Percentiles rank a stretch among this genome's conserved stretches.
phyloP scores from a whole-genome alignment of 2,888 invertebrate species.

The Callyntrura sp. region DNA sequence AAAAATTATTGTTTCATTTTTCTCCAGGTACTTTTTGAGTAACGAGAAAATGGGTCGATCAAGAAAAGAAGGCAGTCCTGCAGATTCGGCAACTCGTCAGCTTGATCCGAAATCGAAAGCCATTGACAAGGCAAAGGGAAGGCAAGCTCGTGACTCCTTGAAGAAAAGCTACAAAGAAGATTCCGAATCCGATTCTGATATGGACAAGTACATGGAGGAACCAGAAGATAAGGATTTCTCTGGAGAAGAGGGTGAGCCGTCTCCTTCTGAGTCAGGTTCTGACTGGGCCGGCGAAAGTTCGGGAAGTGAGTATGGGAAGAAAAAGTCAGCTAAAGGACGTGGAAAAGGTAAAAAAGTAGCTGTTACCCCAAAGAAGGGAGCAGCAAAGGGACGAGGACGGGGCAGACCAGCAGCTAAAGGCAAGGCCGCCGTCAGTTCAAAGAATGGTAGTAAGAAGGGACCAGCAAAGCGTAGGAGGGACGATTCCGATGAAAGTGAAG shows the following conservation, averaged over 20 bases:
- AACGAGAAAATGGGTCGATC: constrained; percentile 75
- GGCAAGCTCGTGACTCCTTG: constrained; percentile 70
- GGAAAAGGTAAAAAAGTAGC: constrained; percentile 66
- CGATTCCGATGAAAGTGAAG: constrained; percentile 78
- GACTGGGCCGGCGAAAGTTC: constrained; percentile 79
- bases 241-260: constrained; percentile 60
- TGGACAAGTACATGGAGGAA: constrained; percentile 60
- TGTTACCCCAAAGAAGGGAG: constrained; percentile 57
- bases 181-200: constrained; percentile 72
- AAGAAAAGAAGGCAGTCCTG: constrained; percentile 69
- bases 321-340: constrained; percentile 68
- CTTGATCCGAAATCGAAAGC: constrained; percentile 71
- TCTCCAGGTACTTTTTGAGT: neutral
- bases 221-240: constrained; percentile 73
- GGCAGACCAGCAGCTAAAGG: constrained; percentile 70
- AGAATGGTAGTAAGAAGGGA: constrained; percentile 71
- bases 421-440: constrained; percentile 19
- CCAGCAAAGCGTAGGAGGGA: constrained; percentile 77
- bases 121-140: constrained; percentile 72
- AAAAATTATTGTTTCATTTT: too few relatives aligned
- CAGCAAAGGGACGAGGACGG: constrained; percentile 62
- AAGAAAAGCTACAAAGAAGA: constrained; percentile 78
- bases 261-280: constrained; percentile 75
- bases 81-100: constrained; percentile 38
- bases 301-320: constrained; percentile 81